These are phyloP conservation scores for Buceros bicornis DNA, from an alignment of 2,797 vertebrate genomes.

Conservation along the genomic window DNA sequence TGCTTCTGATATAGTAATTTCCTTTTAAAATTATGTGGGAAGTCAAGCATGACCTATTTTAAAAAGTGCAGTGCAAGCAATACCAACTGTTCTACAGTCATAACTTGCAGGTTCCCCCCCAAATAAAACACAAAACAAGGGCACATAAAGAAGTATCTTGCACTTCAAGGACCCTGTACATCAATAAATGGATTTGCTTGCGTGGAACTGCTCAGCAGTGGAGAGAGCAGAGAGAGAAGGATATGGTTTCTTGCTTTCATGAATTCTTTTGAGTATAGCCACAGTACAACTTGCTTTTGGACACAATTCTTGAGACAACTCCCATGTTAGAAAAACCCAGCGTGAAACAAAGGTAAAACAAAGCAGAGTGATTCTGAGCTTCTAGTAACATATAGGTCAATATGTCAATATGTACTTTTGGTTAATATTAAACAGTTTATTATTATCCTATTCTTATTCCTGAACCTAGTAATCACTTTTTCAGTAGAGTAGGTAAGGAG, in stretches of 20 bases:
- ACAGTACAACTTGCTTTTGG: not conserved
- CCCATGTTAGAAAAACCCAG: not conserved
- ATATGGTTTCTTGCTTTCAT: not conserved
- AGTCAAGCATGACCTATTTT: not conserved
- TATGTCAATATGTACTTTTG: not conserved
- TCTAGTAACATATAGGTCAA: not conserved
- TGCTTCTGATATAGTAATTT: conserved; percentile 28
- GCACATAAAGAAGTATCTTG: not conserved
- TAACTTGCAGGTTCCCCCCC: not conserved
- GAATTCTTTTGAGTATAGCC: not conserved
- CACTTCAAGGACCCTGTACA: not conserved
- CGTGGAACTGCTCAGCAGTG: not conserved
- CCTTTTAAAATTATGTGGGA: not conserved
- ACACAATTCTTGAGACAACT: not conserved
- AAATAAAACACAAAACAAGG: not conserved
- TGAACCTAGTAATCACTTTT: not conserved
- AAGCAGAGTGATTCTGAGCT: not conserved
- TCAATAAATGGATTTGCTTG: not conserved
- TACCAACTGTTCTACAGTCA: not conserved
- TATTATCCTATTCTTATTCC: not conserved
- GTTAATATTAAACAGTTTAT: not conserved
- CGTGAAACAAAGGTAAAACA: not conserved
- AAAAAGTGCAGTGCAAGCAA: conserved; percentile 9
- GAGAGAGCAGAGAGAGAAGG: not conserved
- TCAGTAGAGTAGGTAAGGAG: not conserved